Percentiles rank a stretch among this genome's conserved stretches.
Conservation (phyloP, 1,140 invertebrate species). For the Panulirus ornatus region DNA sequence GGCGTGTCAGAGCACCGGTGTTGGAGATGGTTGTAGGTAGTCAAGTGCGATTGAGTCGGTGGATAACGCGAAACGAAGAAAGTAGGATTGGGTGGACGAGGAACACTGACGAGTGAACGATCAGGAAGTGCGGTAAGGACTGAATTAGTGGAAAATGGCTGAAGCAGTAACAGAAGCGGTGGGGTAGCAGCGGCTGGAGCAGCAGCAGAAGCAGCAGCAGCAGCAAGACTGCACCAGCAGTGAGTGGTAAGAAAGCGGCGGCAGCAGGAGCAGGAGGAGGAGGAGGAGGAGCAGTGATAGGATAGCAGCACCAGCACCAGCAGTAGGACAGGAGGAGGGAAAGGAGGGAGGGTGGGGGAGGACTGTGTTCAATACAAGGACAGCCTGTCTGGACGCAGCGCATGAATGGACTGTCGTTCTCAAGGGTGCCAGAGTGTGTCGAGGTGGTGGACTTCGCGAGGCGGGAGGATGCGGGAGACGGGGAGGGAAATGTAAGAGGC, state of each 20-base stretch:
- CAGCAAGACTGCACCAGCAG: too few species aligned
- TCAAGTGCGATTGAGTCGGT: too few species aligned
- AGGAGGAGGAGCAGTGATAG: background rate
- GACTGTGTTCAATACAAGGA: background rate
- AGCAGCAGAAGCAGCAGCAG: background rate
- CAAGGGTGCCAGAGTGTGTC: background rate
- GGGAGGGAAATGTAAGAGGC: too few species aligned
- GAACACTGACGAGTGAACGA: too few species aligned
- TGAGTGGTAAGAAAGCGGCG: background rate
- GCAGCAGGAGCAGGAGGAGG: background rate
- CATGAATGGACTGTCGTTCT: background rate
- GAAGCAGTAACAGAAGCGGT: background rate
- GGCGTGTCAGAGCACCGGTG: too few species aligned
- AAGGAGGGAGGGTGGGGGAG: too few species aligned
- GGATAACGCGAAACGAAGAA: too few species aligned
- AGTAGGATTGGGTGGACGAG: too few species aligned
- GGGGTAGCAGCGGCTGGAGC: background rate
- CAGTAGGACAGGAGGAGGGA: too few species aligned
- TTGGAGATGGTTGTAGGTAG: too few species aligned
- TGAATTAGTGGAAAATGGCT: background rate
- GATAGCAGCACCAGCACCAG: background rate
- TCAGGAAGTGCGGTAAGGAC: too few species aligned
- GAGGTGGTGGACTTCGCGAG: background rate
- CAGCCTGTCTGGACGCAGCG: background rate
- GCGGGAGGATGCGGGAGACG: too few species aligned